Evolutionary conservation across 2,888 invertebrate genomes (phyloP), one percentile per base, ranked within the genome.

Genomic region (Calliphora vomitoria): DNA sequence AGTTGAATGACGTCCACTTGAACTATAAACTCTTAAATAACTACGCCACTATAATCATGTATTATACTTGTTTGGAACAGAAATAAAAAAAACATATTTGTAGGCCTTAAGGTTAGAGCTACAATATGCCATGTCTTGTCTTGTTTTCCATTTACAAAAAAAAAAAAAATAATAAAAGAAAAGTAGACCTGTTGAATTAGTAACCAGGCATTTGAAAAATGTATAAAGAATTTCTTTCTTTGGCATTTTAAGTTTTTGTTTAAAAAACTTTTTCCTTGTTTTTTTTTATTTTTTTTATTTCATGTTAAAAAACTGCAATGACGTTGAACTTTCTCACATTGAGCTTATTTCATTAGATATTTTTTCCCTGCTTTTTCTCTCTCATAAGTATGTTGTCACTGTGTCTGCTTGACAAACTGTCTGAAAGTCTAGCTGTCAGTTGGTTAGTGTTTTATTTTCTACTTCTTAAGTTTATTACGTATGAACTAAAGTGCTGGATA

Each of bases 1-100:
- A 85, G 85, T 79, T 87, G 82, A 82, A 87, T 87, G 85, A 87
- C 79, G 87, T 75, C 79, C 82, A 71, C 87, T 87, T 87, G 87
- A 87, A 85, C 85, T 44, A 82, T 82, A 87, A 87, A 82, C 83
- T 60, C 80, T 58, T 71, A 72, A 69, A 53, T 69, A 69, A 74
- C 41, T 60, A 60, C 44, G 18, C 20, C 41, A 47, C 74, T 82
- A 66, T 85, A 85, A 87, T 82, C 75, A 82, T 82, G 58, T 58
- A 53, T 85, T 64, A 71, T 47, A 81, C 50, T 44, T 20, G 8
- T 31, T 31, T 50, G 64, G 47, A 35, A 41, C 25, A n/a, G 15
- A 41, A 47, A 50, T 8, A 15, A 31, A 50, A 50, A 1, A 25
- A 8, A 11, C 25, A 38, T 13, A 2, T 58, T 71, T 55, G 18